Conservation (phyloP, 2,888 invertebrate genomes). For the Yponomeuta evonymella region DNA sequence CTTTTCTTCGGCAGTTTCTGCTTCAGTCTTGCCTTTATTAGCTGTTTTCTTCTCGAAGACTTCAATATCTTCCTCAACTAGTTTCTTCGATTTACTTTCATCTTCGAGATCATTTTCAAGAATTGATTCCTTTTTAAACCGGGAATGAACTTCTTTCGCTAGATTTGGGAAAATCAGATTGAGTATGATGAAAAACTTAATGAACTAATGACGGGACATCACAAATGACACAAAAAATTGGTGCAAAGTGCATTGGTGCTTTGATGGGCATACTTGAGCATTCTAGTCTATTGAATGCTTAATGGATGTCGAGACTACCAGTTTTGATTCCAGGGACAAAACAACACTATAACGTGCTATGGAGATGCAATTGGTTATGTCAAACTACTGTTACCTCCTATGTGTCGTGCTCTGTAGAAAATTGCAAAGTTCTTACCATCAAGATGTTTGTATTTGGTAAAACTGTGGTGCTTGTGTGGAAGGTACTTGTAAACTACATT, state of each 20-base stretch:
- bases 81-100: constrained; percentile 39
- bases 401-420: background rate
- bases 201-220: constrained; percentile 43
- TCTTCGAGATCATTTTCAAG: constrained; percentile 70
- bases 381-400: constrained; percentile 43
- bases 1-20: constrained; percentile 23
- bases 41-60: constrained; percentile 33
- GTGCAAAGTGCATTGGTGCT: constrained; percentile 32
- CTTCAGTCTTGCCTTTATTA: constrained; percentile 25
- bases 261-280: constrained; percentile 48
- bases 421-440: constrained; percentile 36
- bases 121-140: constrained; percentile 63
- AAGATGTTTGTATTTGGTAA: constrained; percentile 22
- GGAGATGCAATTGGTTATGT: constrained; percentile 41
- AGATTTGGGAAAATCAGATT: constrained; percentile 52
- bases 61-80: constrained; percentile 42
- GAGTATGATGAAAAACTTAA: constrained; percentile 39
- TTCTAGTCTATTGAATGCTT: constrained; percentile 66
- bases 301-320: constrained; percentile 37
- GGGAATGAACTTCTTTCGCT: constrained; percentile 72
- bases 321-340: constrained; percentile 49
- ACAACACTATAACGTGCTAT: constrained; percentile 33
- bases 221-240: constrained; percentile 41
- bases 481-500: background rate
- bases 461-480: background rate